phyloP scores from a whole-genome alignment of 2,113 vertebrate species.

The Suncus etruscus region DNA sequence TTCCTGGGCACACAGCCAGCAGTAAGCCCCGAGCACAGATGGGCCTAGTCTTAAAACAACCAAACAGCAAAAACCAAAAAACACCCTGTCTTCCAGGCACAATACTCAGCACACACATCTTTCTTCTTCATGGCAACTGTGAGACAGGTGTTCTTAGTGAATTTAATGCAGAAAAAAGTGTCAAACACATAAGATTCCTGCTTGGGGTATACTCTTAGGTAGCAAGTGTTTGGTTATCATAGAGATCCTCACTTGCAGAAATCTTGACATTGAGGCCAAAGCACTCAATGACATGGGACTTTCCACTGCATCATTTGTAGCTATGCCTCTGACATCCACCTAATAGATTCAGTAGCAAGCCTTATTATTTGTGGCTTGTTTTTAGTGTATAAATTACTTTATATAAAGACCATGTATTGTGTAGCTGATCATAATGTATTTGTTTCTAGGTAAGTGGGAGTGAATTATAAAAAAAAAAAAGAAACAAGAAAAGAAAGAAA shows the following conservation, averaged over 20 bases:
- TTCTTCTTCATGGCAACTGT: rapidly evolving
- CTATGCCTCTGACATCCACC: background rate
- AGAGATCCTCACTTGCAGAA: background rate
- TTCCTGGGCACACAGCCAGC: too few relatives aligned
- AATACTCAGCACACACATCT: background rate
- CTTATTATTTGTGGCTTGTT: background rate
- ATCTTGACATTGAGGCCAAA: background rate
- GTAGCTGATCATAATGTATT: too few relatives aligned
- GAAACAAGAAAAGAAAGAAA: too few relatives aligned
- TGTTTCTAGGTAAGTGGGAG: too few relatives aligned
- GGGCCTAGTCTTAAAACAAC: too few relatives aligned
- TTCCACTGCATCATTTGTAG: background rate
- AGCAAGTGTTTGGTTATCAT: background rate
- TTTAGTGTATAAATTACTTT: too few relatives aligned
- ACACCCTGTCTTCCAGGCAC: background rate
- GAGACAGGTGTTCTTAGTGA: background rate
- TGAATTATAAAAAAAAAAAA: too few relatives aligned
- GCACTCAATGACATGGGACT: background rate
- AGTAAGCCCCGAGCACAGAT: too few relatives aligned
- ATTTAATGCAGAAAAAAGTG: background rate
- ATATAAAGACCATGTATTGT: too few relatives aligned
- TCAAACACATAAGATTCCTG: background rate
- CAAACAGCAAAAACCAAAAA: too few relatives aligned
- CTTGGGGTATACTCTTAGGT: background rate
- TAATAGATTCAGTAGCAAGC: background rate